phyloP scores from a whole-genome alignment of 2,888 invertebrate species.

The Lymantria dispar region DNA sequence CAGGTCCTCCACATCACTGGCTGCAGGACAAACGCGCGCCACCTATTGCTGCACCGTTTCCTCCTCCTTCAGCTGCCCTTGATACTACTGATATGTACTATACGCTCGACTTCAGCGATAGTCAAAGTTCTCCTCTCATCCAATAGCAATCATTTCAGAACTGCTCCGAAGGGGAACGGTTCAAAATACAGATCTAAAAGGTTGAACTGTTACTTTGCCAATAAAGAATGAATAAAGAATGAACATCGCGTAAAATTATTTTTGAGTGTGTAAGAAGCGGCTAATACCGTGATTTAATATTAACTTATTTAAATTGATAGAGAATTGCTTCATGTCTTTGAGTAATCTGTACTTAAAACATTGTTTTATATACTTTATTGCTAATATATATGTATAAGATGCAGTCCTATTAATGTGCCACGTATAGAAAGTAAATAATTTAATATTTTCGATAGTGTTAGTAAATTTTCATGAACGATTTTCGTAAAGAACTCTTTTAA shows the following conservation, averaged over 20 bases:
- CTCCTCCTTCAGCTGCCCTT: constrained; percentile 73
- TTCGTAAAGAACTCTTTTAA: too few species aligned
- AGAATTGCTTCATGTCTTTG: not conserved
- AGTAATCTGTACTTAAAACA: not conserved
- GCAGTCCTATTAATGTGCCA: constrained; percentile 31
- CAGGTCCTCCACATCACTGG: constrained; percentile 80
- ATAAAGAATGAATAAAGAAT: not conserved
- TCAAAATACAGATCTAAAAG: constrained; percentile 68
- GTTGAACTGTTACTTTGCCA: not conserved
- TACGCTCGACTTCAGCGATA: constrained; percentile 89
- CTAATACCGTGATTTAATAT: not conserved
- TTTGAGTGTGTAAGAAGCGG: too few species aligned
- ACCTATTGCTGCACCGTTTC: constrained; percentile 40
- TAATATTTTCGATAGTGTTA: constrained; percentile 33
- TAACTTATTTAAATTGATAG: not conserved
- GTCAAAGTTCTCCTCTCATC: constrained; percentile 88
- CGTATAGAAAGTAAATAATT: constrained; percentile 29
- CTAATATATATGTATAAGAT: constrained; percentile 6
- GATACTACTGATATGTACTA: constrained; percentile 89
- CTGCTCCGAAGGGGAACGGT: constrained; percentile 77
- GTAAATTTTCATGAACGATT: constrained; percentile 13
- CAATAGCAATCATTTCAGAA: constrained; percentile 83
- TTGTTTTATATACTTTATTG: not conserved
- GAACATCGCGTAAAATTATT: too few species aligned
- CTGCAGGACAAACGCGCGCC: constrained; percentile 80